Base-by-base conservation (phyloP, 2,888 invertebrate genomes). In the Sesia apiformis region DNA sequence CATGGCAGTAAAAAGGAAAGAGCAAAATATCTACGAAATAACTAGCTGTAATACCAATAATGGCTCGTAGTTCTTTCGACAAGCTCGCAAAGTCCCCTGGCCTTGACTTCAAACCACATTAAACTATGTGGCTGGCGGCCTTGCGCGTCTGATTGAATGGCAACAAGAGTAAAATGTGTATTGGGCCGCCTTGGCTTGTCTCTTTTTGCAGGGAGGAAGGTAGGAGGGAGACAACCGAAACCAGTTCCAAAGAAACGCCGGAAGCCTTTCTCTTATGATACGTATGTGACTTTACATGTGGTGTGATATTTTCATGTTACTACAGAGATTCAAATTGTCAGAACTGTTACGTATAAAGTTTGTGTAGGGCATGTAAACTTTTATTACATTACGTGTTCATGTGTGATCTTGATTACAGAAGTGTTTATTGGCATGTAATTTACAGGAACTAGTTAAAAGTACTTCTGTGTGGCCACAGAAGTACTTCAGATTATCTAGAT, bases 211-310 rank as follows among this genome's bases (percentile, higher is more conserved):
- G 66, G 46, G 51, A 55, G 54, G 40, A 62, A 63, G 66, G 60
- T 63, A 64, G 67, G 70, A 63, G 59, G 72, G 66, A 73, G 74
- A 60, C 62, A 64, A 63, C 56, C 53, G 54, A 67, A 76, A 81
- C 81, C 75, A 69, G 81, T 78, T 74, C 61, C 63, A 58, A 63
- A 70, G 67, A 76, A 73, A 75, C 74, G 72, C 77, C 81, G 81
- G 82, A 82, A 82, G 76, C 78, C 76, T 82, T 79, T 79, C 78
- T 79, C 76, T 71, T 64, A 61, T 67, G 66, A 66, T 64, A 62
- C 59, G 61, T 65, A 60, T 54, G 46, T 56, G 39, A 40, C 7
- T 40, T 40, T 39, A 50, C 39, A 50, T 38, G 38, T 50, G 5
- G 3, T 46, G 46, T 46, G 23, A 23, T 23, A 2, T 23, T 23